These are phyloP conservation scores for Tyrannus savana DNA, from an alignment of 2,113 vertebrate species.

Conservation along the genomic window DNA sequence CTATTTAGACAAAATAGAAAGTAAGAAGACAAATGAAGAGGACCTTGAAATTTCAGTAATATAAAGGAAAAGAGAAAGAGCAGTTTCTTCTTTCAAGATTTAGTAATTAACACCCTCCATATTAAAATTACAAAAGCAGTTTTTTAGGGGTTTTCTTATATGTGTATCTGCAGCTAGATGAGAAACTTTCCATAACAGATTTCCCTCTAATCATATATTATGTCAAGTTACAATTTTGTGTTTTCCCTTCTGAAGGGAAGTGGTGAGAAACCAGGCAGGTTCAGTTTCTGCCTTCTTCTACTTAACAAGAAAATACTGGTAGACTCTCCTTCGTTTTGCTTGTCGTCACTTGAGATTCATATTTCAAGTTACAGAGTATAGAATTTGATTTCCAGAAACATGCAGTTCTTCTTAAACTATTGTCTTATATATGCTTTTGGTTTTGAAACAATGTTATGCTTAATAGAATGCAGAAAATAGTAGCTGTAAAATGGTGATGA, in stretches of 20 bases:
- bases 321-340: neutral
- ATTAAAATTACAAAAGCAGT: neutral
- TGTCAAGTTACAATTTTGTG: neutral
- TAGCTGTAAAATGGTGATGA: neutral
- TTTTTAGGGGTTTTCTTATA: neutral
- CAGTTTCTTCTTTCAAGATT: neutral
- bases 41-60: neutral
- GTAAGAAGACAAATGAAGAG: neutral
- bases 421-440: neutral
- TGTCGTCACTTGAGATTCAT: neutral
- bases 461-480: neutral
- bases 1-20: neutral
- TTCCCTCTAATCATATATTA: neutral
- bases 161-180: neutral
- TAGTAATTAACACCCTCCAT: neutral
- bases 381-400: neutral
- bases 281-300: neutral
- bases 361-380: neutral
- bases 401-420: neutral
- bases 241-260: neutral
- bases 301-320: neutral
- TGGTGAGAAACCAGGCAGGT: rapidly evolving
- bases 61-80: neutral
- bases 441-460: neutral
- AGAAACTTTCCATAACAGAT: neutral